Conservation (phyloP, 2,888 invertebrate genomes). For the Pachydiplax longipennis region DNA sequence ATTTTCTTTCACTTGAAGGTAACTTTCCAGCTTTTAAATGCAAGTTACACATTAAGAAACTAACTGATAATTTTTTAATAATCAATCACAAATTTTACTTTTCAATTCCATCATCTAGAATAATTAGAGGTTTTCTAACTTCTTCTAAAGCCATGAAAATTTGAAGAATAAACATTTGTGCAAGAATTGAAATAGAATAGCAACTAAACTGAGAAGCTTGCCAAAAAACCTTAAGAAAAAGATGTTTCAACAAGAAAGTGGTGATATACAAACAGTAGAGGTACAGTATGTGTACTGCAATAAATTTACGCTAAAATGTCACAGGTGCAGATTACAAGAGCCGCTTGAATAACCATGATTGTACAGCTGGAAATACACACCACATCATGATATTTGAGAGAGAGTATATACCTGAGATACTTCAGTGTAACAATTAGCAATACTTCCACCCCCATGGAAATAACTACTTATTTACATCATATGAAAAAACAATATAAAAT, state of each 20-base stretch:
- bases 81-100: too few species aligned
- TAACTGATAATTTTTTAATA: too few species aligned
- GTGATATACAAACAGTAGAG: background rate
- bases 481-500: slow-evolving; percentile 36
- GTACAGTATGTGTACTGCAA: background rate
- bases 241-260: background rate
- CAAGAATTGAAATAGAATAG: background rate
- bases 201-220: background rate
- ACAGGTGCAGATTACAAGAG: background rate
- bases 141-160: background rate
- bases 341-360: background rate
- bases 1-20: too few species aligned
- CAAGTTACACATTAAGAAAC: too few species aligned
- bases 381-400: background rate
- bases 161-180: background rate
- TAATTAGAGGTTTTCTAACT: background rate
- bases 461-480: slow-evolving; percentile 21
- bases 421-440: slow-evolving; percentile 28
- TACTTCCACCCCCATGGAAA: slow-evolving; percentile 28
- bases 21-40: too few species aligned
- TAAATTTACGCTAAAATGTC: background rate
- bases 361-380: slow-evolving; percentile 12
- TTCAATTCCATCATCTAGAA: too few species aligned
- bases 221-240: background rate
- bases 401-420: slow-evolving; percentile 27